Evolutionary conservation across 2,888 invertebrate genomes (phyloP).

Genomic region (Pomacea canaliculata): DNA sequence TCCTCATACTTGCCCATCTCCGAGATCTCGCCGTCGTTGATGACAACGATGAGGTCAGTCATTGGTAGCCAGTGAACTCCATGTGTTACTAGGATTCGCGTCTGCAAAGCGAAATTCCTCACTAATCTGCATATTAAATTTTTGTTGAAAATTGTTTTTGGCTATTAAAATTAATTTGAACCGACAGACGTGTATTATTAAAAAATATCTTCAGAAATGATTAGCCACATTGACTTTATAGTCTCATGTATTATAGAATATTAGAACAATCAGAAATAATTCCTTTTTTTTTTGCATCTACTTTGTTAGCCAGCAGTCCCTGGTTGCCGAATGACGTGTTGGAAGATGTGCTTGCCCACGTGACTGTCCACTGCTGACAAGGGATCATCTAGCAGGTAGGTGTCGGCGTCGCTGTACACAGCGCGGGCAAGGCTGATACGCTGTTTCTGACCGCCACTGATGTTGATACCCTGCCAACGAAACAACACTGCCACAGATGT

Average conservation of each 20-base stretch:
- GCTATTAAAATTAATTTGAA: too few species aligned
- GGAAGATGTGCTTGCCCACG: slow-evolving; percentile 31
- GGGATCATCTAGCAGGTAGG: slow-evolving; percentile 30
- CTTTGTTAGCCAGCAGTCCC: slow-evolving; percentile 26
- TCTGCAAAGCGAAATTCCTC: slow-evolving; percentile 70
- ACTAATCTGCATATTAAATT: too few species aligned
- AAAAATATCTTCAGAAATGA: too few species aligned
- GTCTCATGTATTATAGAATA: too few species aligned
- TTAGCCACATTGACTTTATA: too few species aligned
- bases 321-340: slow-evolving; percentile 24
- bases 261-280: too few species aligned
- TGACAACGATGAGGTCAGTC: slow-evolving; percentile 75
- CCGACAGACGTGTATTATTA: too few species aligned
- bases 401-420: slow-evolving; percentile 26
- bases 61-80: slow-evolving; percentile 86
- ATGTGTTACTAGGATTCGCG: slow-evolving; percentile 76
- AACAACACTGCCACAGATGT: too few species aligned
- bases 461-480: slow-evolving; percentile 25
- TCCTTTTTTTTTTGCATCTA: background rate
- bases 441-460: slow-evolving; percentile 29
- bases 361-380: slow-evolving; percentile 31
- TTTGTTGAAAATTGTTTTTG: too few species aligned
- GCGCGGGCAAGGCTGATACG: slow-evolving; percentile 25
- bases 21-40: slow-evolving; percentile 75
- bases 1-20: slow-evolving; percentile 92